phyloP scores from a whole-genome alignment of 1,140 invertebrate genomes.

The Brachionus angularis region DNA sequence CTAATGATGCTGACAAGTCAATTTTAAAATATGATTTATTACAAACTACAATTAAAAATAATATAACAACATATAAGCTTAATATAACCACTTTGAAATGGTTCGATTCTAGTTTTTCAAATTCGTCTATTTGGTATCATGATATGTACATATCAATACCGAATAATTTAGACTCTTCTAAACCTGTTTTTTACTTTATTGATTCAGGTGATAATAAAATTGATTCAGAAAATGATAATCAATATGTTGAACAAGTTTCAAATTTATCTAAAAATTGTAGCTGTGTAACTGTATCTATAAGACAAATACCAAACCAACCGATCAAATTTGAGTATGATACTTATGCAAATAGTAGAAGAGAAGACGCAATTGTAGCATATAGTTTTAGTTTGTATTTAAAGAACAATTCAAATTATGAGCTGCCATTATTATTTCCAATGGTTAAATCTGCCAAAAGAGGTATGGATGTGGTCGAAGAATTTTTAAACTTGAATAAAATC shows the following conservation, averaged over 20 bases:
- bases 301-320: constrained; percentile 28
- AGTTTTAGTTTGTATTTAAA: constrained; percentile 17
- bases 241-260: background rate
- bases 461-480: background rate
- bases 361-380: constrained; percentile 12
- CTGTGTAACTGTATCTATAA: constrained; percentile 10
- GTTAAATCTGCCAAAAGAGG: constrained; percentile 23
- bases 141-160: constrained; percentile 23
- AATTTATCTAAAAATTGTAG: background rate
- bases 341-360: background rate
- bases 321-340: background rate
- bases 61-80: background rate
- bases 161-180: background rate
- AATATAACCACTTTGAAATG: background rate
- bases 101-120: constrained; percentile 11
- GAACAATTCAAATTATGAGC: background rate
- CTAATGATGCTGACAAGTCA: no score
- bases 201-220: constrained; percentile 6
- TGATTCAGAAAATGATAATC: background rate
- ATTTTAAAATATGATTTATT: background rate
- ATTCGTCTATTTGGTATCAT: background rate
- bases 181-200: constrained; percentile 11
- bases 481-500: background rate
- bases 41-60: background rate
- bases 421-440: constrained; percentile 13